Percentiles rank a stretch among this genome's conserved stretches.
Conservation (phyloP, 2,888 invertebrate genomes). For the Elaeidobius kamerunicus region DNA sequence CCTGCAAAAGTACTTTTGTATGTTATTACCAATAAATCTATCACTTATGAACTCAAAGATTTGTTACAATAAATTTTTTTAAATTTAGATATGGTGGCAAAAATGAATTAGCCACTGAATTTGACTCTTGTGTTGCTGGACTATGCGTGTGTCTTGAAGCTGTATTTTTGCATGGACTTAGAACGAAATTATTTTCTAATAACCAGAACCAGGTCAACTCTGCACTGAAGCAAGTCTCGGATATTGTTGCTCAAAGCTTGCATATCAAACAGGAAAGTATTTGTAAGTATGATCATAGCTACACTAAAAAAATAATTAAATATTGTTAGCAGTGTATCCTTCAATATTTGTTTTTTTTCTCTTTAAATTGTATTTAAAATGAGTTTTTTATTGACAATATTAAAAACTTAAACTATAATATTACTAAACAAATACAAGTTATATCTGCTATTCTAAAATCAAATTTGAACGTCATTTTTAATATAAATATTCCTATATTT, state of each 20-base stretch:
- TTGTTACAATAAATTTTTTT: not conserved
- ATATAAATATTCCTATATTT: too few relatives aligned
- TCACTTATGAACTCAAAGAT: not conserved
- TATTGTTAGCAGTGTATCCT: too few relatives aligned
- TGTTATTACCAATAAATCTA: not conserved
- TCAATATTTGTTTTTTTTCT: too few relatives aligned
- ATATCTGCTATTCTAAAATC: too few relatives aligned
- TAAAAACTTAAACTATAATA: too few relatives aligned
- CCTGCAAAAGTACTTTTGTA: not conserved
- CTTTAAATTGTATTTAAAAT: not conserved
- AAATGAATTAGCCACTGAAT: conserved; percentile 87
- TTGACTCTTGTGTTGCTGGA: conserved; percentile 59
- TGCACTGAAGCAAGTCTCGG: conserved; percentile 66
- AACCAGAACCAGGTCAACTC: conserved; percentile 48
- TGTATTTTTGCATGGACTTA: conserved; percentile 74
- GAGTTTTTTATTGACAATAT: not conserved
- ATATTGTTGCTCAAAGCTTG: conserved; percentile 60
- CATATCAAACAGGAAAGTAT: conserved; percentile 45
- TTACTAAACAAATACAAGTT: too few relatives aligned
- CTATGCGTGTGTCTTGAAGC: conserved; percentile 75
- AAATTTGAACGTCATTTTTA: too few relatives aligned
- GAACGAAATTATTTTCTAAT: conserved; percentile 43
- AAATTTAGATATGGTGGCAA: conserved; percentile 74
- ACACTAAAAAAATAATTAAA: too few relatives aligned
- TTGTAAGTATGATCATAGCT: conserved; percentile 41